Evolutionary conservation across 2,797 vertebrate genomes (phyloP), one percentile per base, ranked within the genome.

Genomic region (Rallus crepitans): DNA sequence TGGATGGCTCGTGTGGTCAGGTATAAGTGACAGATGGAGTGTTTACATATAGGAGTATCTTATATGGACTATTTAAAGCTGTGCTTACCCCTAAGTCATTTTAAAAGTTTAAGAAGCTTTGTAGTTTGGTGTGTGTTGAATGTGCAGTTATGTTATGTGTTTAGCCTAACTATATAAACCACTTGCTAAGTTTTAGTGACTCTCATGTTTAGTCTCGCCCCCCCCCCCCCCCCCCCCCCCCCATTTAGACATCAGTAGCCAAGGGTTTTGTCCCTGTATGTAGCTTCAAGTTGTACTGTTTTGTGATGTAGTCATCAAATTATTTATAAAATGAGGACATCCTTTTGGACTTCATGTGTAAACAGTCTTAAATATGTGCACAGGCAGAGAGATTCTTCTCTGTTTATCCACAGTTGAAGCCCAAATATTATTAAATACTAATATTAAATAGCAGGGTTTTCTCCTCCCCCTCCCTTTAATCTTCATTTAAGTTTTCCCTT

Each of bases 321-420:
- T 97, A 61, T 96, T 97, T 97, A 97, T 95, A 97, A 97, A 96
- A 89, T 61, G 73, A 90, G 48, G 59, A 90, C 82, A 64, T 97
- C 82, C 85, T 96, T 96, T 97, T 92, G 96, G 80, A 89, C 57
- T 81, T 42, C 18, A 31, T 60, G 23, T 87, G 33, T 96, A 95
- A 96, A 82, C 78, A 86, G 81, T 50, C 50, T 93, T 80, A 71
- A 90, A 72, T 95, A 53, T 77, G 66, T 64, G 61, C 87, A 78
- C 53, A 66, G 50, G 68, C 71, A 87, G 81, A 82, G 42, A 83
- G 79, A 37, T 60, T 92, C 87, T 87, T 87, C 24, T 93, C 89
- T 95, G 75, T 96, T 95, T 87, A 94, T 77, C 75, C 30, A 47
- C 33, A 37, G 48, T 13, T 71, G 71, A 87, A 93, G 48, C 47